Base-by-base conservation (phyloP, 2,797 vertebrate genomes). In the Chelon labrosus region DNA sequence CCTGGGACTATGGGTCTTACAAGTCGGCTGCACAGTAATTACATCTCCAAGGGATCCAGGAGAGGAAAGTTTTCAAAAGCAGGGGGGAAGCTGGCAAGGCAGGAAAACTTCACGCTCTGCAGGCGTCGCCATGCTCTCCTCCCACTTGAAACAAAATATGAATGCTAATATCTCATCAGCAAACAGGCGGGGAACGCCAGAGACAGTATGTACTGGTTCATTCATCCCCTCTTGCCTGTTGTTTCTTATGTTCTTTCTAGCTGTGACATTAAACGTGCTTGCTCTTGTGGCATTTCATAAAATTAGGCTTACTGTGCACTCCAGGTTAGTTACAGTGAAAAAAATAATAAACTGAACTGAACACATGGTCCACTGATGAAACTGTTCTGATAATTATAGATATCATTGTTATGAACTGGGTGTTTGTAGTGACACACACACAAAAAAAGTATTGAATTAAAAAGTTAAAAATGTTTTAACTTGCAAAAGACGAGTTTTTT, bases 11-110 rank as follows among this genome's bases (percentile, higher is more conserved):
- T 75, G 79, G 87, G 84, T 88, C 89, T 91, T 88, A 91, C 90
- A 92, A 92, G 91, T 88, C 89, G 92, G 89, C 89, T 88, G 88
- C 87, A 92, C 89, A 90, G 87, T 95, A 94, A 94, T 95, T 92
- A 92, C 89, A 91, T 94, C 93, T 94, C 93, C 69, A 0, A 92
- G 91, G 92, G 84, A 92, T 93, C 89, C 84, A 88, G 74, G 76
- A 77, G 77, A 88, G 85, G 70, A 88, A 89, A 85, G 78, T 89
- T 92, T 91, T 90, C 63, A 38, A 73, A 86, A 85, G 74, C 8
- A 55, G 61, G 84, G 55, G 67, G 62, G 80, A 79, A 80, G 75
- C 83, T 79, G 83, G 75, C 54, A 11, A 88, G 71, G 73, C 76
- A 79, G 70, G 83, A 84, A 83, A 83, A 84, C 85, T 88, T 83